Evolutionary conservation across 2,113 vertebrate genomes (phyloP).

Genomic region (Dipodomys spectabilis): DNA sequence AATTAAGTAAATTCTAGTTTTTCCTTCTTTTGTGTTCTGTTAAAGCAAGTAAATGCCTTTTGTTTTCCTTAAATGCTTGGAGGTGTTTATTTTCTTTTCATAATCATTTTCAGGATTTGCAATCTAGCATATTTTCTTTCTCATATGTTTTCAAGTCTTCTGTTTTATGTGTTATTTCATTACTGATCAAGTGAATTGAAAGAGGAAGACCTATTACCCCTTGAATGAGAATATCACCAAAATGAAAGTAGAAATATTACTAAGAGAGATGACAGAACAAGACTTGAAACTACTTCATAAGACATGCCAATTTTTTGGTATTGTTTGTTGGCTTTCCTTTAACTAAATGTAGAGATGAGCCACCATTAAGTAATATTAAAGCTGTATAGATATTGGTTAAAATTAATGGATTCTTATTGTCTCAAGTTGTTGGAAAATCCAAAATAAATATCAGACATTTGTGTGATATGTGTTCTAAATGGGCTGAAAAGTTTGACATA

Average conservation of each 20-base stretch:
- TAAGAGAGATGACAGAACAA: background rate
- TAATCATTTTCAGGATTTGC: background rate
- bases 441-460: slow-evolving; percentile 18
- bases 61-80: background rate
- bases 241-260: background rate
- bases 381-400: slow-evolving; percentile 17
- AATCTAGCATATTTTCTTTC: background rate
- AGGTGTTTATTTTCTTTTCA: background rate
- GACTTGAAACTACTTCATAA: background rate
- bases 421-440: background rate
- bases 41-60: background rate
- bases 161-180: background rate
- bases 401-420: slow-evolving; percentile 14
- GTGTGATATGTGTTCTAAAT: background rate
- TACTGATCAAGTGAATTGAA: background rate
- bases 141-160: background rate
- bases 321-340: background rate
- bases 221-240: background rate
- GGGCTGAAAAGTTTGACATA: background rate
- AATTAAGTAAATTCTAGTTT: background rate
- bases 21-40: background rate
- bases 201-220: background rate
- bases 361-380: slow-evolving; percentile 12
- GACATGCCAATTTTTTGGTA: background rate
- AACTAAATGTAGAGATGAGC: background rate